phyloP scores from a whole-genome alignment of 2,113 vertebrate genomes.

The Grantiella picta region DNA sequence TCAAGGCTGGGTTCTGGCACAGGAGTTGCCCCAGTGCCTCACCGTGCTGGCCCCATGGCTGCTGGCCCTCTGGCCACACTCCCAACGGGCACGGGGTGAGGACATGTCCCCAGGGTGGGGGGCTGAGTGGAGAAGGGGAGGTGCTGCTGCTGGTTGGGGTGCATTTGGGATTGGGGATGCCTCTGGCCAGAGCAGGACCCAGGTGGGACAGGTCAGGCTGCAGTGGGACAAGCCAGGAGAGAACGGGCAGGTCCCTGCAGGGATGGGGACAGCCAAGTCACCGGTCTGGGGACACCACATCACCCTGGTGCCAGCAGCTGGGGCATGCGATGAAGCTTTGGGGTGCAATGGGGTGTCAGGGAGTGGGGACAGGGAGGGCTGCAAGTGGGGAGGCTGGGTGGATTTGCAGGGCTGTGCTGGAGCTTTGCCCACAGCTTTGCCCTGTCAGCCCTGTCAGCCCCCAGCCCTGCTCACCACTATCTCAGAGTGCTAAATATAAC shows the following conservation, averaged over 20 bases:
- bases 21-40: background rate
- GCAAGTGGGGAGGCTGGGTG: background rate
- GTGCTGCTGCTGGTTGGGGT: background rate
- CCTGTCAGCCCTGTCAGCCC: background rate
- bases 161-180: too few relatives aligned
- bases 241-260: background rate
- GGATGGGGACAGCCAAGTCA: background rate
- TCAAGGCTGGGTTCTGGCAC: background rate
- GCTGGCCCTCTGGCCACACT: fast-evolving
- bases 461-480: background rate
- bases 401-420: background rate
- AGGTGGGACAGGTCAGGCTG: fast-evolving
- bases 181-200: background rate
- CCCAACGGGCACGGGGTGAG: fast-evolving
- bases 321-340: background rate
- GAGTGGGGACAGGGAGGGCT: background rate
- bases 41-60: fast-evolving
- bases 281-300: fast-evolving
- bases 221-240: background rate
- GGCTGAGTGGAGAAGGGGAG: background rate
- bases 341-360: too few relatives aligned
- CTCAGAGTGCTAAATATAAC: background rate
- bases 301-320: background rate
- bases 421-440: fast-evolving
- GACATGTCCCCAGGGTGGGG: fast-evolving